These are phyloP conservation scores for Sipha maydis DNA, from an alignment of 2,888 invertebrate genomes.

Conservation along the genomic window DNA sequence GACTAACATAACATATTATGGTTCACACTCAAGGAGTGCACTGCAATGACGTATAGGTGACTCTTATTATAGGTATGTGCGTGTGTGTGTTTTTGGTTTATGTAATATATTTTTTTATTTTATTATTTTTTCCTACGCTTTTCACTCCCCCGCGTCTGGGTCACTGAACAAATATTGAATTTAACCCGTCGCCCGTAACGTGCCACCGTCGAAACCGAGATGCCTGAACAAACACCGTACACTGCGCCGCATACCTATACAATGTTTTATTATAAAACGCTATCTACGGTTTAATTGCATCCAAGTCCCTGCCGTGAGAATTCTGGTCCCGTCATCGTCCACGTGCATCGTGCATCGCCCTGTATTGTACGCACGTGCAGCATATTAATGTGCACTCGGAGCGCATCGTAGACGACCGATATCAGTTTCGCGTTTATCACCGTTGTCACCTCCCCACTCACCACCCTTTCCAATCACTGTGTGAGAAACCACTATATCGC, in stretches of 20 bases:
- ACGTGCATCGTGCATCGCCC: neutral
- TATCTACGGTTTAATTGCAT: constrained; percentile 30
- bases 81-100: neutral
- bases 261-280: neutral
- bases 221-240: constrained; percentile 36
- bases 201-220: neutral
- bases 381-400: too few species aligned
- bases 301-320: constrained; percentile 50
- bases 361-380: neutral
- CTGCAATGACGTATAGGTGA: neutral
- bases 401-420: neutral
- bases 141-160: neutral
- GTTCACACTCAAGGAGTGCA: neutral
- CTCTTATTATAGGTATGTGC: neutral
- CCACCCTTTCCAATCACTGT: neutral
- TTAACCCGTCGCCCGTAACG: constrained; percentile 56
- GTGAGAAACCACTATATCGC: neutral
- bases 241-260: neutral
- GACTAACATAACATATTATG: neutral
- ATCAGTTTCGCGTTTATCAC: neutral
- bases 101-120: too few species aligned
- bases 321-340: neutral
- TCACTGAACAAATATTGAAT: constrained; percentile 56
- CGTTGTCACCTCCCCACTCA: too few species aligned
- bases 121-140: neutral